Percentiles rank a stretch among this genome's conserved stretches.
Conservation (phyloP, 2,888 invertebrate species). For the Galeopsomyia nigrocyanea region DNA sequence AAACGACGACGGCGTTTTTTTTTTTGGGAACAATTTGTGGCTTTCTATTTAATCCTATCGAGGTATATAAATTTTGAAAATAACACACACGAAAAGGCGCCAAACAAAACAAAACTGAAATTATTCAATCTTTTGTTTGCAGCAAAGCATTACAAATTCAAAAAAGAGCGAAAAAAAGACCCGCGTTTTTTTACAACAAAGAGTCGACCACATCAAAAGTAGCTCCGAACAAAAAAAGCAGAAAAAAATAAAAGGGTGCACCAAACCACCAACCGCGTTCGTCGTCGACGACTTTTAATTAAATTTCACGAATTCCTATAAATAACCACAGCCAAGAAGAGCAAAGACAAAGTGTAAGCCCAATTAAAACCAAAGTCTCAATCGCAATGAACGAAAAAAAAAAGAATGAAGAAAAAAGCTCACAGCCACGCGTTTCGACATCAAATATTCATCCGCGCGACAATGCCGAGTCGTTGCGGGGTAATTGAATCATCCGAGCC, state of each 20-base stretch:
- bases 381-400: background rate
- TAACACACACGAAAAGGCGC: too few relatives aligned
- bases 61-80: too few relatives aligned
- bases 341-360: background rate
- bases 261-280: background rate
- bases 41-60: too few relatives aligned
- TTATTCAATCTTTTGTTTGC: too few relatives aligned
- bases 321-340: conserved; percentile 7
- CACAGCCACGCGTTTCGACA: background rate
- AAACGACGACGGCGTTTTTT: too few relatives aligned
- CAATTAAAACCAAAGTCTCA: conserved; percentile 10
- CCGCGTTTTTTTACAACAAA: too few relatives aligned
- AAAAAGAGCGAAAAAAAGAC: too few relatives aligned
- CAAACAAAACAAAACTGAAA: too few relatives aligned
- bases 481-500: conserved; percentile 16
- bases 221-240: too few relatives aligned
- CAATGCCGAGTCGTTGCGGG: background rate
- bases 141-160: too few relatives aligned
- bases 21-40: too few relatives aligned
- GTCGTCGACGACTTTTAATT: conserved; percentile 13
- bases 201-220: too few relatives aligned
- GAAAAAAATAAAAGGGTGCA: background rate
- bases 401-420: background rate
- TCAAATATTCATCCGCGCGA: conserved; percentile 25
- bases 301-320: conserved; percentile 28